A percentile compares a stretch with the other conserved stretches of the same genome.
These are phyloP conservation scores for Gracilinanus agilis DNA, from an alignment of 2,113 vertebrate genomes.

Conservation along the genomic window DNA sequence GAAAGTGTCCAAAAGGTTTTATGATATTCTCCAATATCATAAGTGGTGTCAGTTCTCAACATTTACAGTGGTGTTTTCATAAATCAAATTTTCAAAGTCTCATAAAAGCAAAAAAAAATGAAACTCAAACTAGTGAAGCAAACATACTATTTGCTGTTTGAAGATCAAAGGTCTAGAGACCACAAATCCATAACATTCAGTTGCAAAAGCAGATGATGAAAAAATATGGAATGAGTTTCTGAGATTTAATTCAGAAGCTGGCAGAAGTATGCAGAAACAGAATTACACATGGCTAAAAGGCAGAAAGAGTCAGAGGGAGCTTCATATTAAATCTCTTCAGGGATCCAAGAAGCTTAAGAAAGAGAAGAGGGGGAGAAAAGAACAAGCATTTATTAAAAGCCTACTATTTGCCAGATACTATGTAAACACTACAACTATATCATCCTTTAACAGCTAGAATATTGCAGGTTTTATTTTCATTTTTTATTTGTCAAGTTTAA, in stretches of 20 bases:
- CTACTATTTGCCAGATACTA: not conserved
- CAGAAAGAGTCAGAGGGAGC: slow-evolving; percentile 74
- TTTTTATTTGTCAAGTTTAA: slow-evolving; percentile 47
- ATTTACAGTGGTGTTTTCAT: slow-evolving; percentile 70
- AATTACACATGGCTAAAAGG: slow-evolving; percentile 75
- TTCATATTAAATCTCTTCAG: slow-evolving; percentile 72
- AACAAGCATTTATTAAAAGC: not conserved
- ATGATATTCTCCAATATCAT: slow-evolving; percentile 47
- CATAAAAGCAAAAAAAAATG: slow-evolving; percentile 60
- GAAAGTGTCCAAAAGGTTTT: slow-evolving; percentile 35
- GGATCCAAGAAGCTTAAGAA: slow-evolving; percentile 69
- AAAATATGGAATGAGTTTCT: slow-evolving; percentile 81
- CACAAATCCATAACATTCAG: slow-evolving; percentile 77
- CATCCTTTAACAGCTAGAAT: slow-evolving; percentile 47
- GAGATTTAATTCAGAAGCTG: slow-evolving; percentile 79
- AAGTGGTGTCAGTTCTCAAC: slow-evolving; percentile 72
- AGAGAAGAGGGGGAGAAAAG: not conserved
- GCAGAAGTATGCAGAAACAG: slow-evolving; percentile 75
- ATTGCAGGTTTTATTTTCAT: slow-evolving; percentile 59
- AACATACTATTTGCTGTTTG: slow-evolving; percentile 62
- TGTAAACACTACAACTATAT: not conserved
- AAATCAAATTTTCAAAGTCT: slow-evolving; percentile 80
- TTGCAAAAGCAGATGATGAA: slow-evolving; percentile 78
- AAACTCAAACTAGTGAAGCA: slow-evolving; percentile 76
- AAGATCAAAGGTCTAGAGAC: slow-evolving; percentile 74